These are phyloP conservation scores for Spicauda simplicius DNA, from an alignment of 2,888 invertebrate species.

Conservation along the genomic window DNA sequence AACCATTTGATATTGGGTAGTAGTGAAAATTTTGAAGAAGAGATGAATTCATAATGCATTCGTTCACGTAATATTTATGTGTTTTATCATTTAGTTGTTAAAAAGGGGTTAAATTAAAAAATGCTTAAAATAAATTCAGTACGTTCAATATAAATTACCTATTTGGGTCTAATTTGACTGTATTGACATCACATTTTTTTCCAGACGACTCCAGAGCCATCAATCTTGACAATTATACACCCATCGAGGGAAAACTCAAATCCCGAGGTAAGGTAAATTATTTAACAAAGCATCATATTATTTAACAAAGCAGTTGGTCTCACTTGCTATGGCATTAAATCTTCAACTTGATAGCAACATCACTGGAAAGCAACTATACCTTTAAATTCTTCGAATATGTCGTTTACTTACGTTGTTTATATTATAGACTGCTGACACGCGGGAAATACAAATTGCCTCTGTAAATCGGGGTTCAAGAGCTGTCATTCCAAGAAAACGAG, in stretches of 20 bases:
- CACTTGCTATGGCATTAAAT: no score
- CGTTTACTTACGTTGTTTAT: neutral
- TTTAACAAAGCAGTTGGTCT: no score
- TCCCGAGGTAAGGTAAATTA: slow-evolving; percentile 2
- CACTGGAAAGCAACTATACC: no score
- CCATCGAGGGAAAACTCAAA: neutral
- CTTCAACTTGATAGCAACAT: no score
- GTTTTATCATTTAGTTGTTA: no score
- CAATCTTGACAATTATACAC: neutral
- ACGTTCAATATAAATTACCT: neutral
- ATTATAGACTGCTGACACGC: neutral
- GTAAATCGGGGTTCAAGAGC: slow-evolving; percentile 1
- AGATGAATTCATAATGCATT: no score
- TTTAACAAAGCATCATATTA: no score
- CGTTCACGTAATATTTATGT: no score
- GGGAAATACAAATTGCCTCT: slow-evolving; percentile 3
- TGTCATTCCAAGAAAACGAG: slow-evolving; percentile 16
- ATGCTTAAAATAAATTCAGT: neutral
- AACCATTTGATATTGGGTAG: no score
- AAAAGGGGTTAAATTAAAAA: neutral
- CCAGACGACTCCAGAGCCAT: neutral
- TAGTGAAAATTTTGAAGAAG: no score
- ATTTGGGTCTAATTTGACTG: neutral
- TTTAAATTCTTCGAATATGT: neutral
- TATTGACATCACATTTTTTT: neutral